Evolutionary conservation across 2,113 vertebrate genomes (phyloP).

Genomic region (Bothrops jararaca): DNA sequence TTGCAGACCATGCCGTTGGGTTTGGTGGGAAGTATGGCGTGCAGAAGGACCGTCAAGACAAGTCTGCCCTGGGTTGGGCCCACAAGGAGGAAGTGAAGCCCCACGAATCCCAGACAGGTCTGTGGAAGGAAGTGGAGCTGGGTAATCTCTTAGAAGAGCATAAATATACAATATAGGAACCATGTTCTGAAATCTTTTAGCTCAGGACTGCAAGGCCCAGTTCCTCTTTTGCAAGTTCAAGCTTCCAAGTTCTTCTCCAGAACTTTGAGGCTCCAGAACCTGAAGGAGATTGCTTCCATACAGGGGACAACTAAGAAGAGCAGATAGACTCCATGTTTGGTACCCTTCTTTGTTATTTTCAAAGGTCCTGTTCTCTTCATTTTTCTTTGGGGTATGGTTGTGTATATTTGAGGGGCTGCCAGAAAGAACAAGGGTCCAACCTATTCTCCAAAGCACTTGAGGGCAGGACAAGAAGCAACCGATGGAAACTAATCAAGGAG

Average conservation of each 20-base stretch:
- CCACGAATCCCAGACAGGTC: slow-evolving; percentile 46
- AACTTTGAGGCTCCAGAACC: neutral
- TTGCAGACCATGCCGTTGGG: slow-evolving; percentile 46
- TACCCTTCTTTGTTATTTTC: neutral
- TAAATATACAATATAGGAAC: neutral
- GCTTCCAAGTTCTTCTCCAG: neutral
- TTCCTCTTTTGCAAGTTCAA: neutral
- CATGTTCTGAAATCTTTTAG: neutral
- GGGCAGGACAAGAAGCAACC: too few relatives aligned
- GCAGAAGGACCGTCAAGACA: neutral
- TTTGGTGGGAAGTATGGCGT: neutral
- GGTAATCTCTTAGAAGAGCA: neutral
- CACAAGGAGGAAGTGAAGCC: neutral
- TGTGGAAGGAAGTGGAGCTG: neutral
- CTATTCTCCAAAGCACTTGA: neutral
- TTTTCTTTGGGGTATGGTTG: neutral
- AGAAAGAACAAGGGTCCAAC: neutral
- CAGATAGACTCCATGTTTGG: neutral
- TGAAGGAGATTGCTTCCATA: neutral
- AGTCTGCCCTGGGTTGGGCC: neutral
- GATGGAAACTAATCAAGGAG: too few relatives aligned
- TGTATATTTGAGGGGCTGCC: neutral
- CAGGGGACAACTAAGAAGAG: neutral
- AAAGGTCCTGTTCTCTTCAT: neutral
- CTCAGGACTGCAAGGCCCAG: neutral